Base-by-base conservation (phyloP, 37 sponge, comb jelly and placozoan species). In the Chondrosia reniformis region DNA sequence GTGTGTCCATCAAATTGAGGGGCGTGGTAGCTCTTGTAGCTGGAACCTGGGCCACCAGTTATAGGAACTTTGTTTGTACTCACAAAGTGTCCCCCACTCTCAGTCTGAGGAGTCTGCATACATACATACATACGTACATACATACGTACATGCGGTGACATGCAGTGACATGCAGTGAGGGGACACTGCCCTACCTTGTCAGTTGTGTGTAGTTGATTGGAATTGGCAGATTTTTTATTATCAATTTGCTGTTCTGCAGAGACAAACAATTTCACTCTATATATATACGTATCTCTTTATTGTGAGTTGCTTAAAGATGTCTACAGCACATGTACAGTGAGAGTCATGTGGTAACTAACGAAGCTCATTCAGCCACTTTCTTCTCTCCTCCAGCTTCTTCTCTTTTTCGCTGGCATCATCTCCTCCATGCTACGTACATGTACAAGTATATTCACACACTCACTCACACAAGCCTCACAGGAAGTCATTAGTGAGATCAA, bases 291-390 rank as follows among this genome's bases (percentile, higher is more conserved):
- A n/a, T n/a, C n/a, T n/a, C n/a, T n/a, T n/a, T n/a, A n/a, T n/a
- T n/a, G n/a, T n/a, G n/a, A n/a, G n/a, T n/a, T n/a, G n/a, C n/a
- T n/a, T n/a, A n/a, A n/a, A n/a, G n/a, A n/a, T n/a, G n/a, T n/a
- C n/a, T n/a, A n/a, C n/a, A n/a, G n/a, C n/a, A n/a, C n/a, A n/a
- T n/a, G n/a, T n/a, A n/a, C n/a, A 10, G 52, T 49, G 52, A 19
- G 52, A 49, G 15, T 15, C 52, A 10, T 15, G 10, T 15, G 8
- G 25, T 31, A 41, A 69, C 72, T 40, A 41, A 69, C 72, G 31
- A 41, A 69, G 36, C 8, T 39, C 72, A 22, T 69, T 41, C 4
- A 69, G 72, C 72, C 72, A 69, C 36, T 6, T 36, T 6, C 72
- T 37, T 44, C 41, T 36, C n/a, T 69, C 72, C 15, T 36, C 72